These are phyloP conservation scores for Hermaeophaga mercurialis DNA, from an alignment of 2,888 invertebrate species.

Conservation along the genomic window DNA sequence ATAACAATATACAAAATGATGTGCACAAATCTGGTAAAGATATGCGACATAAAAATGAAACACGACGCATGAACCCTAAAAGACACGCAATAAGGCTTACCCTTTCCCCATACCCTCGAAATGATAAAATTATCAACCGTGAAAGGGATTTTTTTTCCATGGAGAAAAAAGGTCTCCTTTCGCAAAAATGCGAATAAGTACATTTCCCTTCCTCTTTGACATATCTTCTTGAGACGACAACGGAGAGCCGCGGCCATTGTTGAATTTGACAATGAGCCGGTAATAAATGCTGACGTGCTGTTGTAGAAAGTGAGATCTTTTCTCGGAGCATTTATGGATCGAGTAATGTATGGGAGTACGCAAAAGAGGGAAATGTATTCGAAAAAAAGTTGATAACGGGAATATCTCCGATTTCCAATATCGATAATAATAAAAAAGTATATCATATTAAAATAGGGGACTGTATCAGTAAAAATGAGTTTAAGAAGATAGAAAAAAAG, in stretches of 20 bases:
- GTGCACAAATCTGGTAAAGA: too few species aligned
- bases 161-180: constrained; percentile 18
- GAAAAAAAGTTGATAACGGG: constrained; percentile 10
- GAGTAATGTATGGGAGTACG: constrained; percentile 14
- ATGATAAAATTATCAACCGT: constrained; percentile 17
- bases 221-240: constrained; percentile 19
- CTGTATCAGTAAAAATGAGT: too few species aligned
- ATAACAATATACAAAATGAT: too few species aligned
- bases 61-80: too few species aligned
- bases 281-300: constrained; percentile 22
- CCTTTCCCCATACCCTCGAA: not conserved
- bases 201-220: constrained; percentile 21
- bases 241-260: constrained; percentile 21
- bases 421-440: too few species aligned
- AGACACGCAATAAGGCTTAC: too few species aligned
- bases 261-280: constrained; percentile 23
- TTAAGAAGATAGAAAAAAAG: too few species aligned
- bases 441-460: too few species aligned
- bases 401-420: constrained; percentile 10
- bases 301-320: constrained; percentile 16
- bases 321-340: constrained; percentile 15
- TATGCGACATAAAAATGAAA: too few species aligned
- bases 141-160: constrained; percentile 12
- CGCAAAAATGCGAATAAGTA: constrained; percentile 19
- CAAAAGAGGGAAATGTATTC: constrained; percentile 6